Conservation (phyloP, 2,797 vertebrate species). For the Rhadinocentrus ornatus region DNA sequence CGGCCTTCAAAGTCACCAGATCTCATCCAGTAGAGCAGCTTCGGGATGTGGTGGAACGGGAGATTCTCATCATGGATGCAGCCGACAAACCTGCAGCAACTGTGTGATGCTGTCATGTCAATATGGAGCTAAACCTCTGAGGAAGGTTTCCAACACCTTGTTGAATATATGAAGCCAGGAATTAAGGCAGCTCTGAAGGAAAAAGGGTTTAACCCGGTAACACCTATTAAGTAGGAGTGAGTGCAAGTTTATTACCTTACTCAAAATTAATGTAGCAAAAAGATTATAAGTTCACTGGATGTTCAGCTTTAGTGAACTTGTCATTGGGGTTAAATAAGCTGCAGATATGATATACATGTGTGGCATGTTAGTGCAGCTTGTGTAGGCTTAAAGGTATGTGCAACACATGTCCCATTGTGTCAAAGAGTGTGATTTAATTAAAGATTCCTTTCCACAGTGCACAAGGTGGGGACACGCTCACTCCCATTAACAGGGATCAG, state of each 20-base stretch:
- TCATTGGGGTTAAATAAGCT: conserved; percentile 48
- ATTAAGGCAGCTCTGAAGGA: no score
- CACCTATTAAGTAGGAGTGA: no score
- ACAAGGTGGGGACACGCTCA: conserved; percentile 38
- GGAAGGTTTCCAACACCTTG: no score
- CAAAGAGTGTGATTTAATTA: conserved; percentile 73
- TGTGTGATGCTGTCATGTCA: no score
- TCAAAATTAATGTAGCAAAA: not conserved
- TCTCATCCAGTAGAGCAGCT: no score
- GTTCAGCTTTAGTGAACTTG: conserved; percentile 26
- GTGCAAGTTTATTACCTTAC: conserved; percentile 7
- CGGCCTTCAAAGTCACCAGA: no score
- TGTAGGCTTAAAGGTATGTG: conserved; percentile 54
- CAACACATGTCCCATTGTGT: conserved; percentile 61
- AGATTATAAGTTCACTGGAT: not conserved
- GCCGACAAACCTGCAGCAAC: no score
- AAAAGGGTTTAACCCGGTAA: no score
- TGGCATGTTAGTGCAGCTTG: conserved; percentile 45
- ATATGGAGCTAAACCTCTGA: no score
- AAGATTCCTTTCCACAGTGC: conserved; percentile 58
- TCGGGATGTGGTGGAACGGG: no score
- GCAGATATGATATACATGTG: conserved; percentile 44
- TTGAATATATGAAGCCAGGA: no score
- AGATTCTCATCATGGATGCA: no score
- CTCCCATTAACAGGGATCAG: conserved; percentile 71